Conservation (phyloP, 2,888 invertebrate species). For the Ormyrus rosae region DNA sequence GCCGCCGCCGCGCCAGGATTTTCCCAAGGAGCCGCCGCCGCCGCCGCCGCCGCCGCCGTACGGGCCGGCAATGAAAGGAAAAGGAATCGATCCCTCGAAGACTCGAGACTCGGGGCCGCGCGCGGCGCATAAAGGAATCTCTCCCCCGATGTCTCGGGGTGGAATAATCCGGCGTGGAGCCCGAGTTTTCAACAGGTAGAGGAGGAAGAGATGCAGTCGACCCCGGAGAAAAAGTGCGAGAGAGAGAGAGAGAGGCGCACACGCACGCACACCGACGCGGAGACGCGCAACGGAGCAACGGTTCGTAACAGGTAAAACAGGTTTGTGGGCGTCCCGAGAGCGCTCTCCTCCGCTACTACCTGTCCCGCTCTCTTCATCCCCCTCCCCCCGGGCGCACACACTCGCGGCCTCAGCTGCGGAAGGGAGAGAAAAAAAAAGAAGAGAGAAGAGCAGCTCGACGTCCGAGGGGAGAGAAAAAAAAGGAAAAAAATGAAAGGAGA, state of each 20-base stretch:
- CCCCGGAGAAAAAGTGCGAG: conserved; percentile 1
- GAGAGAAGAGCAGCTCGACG: conserved; percentile 47
- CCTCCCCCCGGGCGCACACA: conserved; percentile 25
- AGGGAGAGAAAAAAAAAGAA: conserved; percentile 56
- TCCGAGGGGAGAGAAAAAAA: conserved; percentile 3
- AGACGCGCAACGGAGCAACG: conserved; percentile 12
- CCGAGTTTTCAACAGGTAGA: conserved; percentile 46
- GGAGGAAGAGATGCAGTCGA: not conserved
- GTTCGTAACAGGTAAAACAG: conserved; percentile 71
- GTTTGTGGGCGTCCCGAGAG: conserved; percentile 70
- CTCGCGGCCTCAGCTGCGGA: conserved; percentile 61
- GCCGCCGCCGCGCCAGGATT: conserved; percentile 24
- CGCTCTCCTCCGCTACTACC: conserved; percentile 62
- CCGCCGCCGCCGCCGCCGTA: not conserved
- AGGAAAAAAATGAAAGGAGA: conserved; percentile 58
- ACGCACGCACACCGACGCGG: conserved; percentile 10
- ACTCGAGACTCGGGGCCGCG: conserved; percentile 26
- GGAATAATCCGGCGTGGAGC: conserved; percentile 48
- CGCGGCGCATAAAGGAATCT: not conserved
- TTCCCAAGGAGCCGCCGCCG: conserved; percentile 50
- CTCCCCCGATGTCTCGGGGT: conserved; percentile 1
- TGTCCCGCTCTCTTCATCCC: conserved; percentile 63
- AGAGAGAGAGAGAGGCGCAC: not conserved
- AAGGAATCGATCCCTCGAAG: conserved; percentile 51
- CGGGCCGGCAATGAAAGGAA: not conserved